phyloP scores from a whole-genome alignment of 2,888 invertebrate species.

The Lampropteryx suffumata region DNA sequence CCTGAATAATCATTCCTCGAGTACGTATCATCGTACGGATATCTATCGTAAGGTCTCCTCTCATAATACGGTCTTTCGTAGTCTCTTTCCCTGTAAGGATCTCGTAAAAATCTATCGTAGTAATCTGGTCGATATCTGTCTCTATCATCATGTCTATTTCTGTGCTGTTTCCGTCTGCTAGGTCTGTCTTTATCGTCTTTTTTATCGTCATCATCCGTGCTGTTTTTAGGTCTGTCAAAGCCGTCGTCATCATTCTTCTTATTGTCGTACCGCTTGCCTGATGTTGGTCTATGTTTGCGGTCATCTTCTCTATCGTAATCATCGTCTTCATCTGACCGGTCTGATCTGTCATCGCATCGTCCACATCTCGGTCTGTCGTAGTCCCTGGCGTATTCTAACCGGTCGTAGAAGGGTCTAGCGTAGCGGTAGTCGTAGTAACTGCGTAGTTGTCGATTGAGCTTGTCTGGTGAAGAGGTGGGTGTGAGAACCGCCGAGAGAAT shows the following conservation, averaged over 20 bases:
- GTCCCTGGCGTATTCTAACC: constrained; percentile 37
- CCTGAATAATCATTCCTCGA: constrained; percentile 52
- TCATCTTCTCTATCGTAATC: constrained; percentile 58
- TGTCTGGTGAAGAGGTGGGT: constrained; percentile 41
- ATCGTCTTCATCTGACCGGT: constrained; percentile 49
- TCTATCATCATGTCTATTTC: constrained; percentile 61
- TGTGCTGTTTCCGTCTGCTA: constrained; percentile 43
- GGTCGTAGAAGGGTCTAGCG: constrained; percentile 58
- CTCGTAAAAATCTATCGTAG: constrained; percentile 69
- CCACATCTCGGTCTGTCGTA: constrained; percentile 62
- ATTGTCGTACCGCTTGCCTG: constrained; percentile 64
- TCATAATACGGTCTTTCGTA: constrained; percentile 57
- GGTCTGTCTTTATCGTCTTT: constrained; percentile 60
- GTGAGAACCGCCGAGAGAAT: constrained; percentile 56
- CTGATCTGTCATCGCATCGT: constrained; percentile 53
- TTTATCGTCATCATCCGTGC: constrained; percentile 63
- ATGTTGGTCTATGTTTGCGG: constrained; percentile 60
- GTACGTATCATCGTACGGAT: constrained; percentile 42
- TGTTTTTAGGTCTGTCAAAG: constrained; percentile 50
- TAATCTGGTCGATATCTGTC: constrained; percentile 73
- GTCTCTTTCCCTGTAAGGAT: constrained; percentile 64
- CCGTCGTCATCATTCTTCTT: constrained; percentile 57
- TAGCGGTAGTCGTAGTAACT: constrained; percentile 68
- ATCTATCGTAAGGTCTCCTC: constrained; percentile 63
- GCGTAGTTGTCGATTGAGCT: constrained; percentile 59